phyloP scores from a whole-genome alignment of 2,797 vertebrate species.

The Phataginus tetradactyla region DNA sequence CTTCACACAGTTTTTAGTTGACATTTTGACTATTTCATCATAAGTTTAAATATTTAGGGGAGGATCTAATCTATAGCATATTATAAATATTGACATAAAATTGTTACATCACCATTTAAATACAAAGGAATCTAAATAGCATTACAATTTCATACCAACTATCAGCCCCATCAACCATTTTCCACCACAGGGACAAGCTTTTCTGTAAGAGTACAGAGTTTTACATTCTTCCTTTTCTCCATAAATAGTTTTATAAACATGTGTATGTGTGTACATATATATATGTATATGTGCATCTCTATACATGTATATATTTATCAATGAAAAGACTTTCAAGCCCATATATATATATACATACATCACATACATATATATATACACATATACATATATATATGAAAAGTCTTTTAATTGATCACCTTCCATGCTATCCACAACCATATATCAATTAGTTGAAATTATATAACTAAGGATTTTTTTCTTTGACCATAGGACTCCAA shows the following conservation, averaged over 20 bases:
- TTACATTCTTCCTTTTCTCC: neutral
- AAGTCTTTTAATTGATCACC: neutral
- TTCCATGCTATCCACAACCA: neutral
- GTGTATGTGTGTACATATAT: neutral
- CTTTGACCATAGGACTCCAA: neutral
- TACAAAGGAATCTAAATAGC: conserved; percentile 23
- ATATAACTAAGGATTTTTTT: neutral
- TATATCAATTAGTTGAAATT: neutral
- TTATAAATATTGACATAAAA: neutral
- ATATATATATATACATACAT: neutral
- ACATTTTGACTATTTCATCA: neutral
- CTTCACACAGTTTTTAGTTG: neutral
- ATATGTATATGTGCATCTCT: neutral
- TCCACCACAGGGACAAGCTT: neutral
- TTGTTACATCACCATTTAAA: neutral
- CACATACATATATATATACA: too few relatives aligned
- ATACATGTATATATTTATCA: neutral
- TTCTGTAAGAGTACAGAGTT: neutral
- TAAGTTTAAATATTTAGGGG: neutral
- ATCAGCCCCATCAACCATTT: neutral
- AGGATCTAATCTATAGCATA: neutral
- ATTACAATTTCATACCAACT: neutral
- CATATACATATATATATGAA: neutral
- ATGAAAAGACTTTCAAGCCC: neutral
- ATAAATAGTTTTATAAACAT: neutral